Conservation (phyloP, 2,797 vertebrate genomes). For the Oreochromis grahami region DNA sequence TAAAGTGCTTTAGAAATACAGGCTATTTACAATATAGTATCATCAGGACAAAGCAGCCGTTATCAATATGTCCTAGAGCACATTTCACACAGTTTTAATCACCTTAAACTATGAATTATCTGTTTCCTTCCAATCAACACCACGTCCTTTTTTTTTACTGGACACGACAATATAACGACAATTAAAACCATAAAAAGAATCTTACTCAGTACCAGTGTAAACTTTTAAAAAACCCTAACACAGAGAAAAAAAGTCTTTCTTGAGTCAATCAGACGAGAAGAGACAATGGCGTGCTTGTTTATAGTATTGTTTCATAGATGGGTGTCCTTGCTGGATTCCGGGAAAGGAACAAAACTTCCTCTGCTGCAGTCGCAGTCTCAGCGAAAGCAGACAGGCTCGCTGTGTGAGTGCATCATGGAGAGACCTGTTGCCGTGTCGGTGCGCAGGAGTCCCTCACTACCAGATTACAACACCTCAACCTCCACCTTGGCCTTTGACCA, state of each 20-base stretch:
- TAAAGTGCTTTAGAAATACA: too few relatives aligned
- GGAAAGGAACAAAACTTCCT: constrained; percentile 62
- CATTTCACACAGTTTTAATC: not conserved
- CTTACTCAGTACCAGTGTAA: not conserved
- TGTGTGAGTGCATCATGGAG: constrained; percentile 62
- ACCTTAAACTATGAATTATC: not conserved
- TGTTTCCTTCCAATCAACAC: not conserved
- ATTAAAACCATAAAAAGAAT: not conserved
- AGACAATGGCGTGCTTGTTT: not conserved
- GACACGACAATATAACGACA: not conserved
- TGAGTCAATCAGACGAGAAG: not conserved
- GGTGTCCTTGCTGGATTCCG: constrained; percentile 39
- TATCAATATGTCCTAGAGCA: not conserved
- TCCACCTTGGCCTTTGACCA: constrained; percentile 70
- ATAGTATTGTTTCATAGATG: not conserved
- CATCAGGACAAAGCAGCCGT: not conserved
- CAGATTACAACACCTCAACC: constrained; percentile 49
- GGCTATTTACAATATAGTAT: not conserved
- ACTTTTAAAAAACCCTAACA: not conserved
- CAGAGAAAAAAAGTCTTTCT: not conserved
- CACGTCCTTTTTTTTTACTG: not conserved
- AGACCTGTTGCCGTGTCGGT: constrained; percentile 22
- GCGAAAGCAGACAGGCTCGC: not conserved
- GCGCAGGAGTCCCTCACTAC: constrained; percentile 21
- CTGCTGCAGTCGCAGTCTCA: constrained; percentile 6